Evolutionary conservation across 1,140 invertebrate genomes (phyloP), one percentile per base, ranked within the genome.

Genomic region (Planococcus citri): DNA sequence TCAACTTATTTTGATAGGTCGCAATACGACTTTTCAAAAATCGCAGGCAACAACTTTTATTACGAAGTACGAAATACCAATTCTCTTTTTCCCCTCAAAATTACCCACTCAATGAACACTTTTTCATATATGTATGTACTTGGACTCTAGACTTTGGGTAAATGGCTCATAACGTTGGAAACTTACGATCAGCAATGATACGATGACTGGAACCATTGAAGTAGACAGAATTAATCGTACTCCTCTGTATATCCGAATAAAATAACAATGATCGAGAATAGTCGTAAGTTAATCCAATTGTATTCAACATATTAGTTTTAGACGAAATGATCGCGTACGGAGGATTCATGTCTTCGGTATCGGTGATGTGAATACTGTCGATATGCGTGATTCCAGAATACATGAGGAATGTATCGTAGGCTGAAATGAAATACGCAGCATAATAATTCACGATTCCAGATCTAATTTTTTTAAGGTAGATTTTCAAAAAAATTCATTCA

Each of bases 201-300:
- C 78, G 78, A 76, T 91, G 87, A 1, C 83, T 81, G 14, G 82
- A 83, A 51, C 91, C 91, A 80, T 94, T 90, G 78, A 93, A 94
- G 76, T 83, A 82, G n/a, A 93, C 90, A 51, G 83, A 81, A 77
- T 90, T 90, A 72, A 95, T 92, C 68, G 88, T 87, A 64, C 89
- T 89, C 71, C 85, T 79, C 75, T 92, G 89, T 73, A 94, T 92
- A 77, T 94, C 92, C 0, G 91, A 93, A 79, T 91, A 95, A 79
- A 90, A 94, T 21, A 94, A 78, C 60, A 84, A 78, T 69, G 86
- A 79, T 1, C 79, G 79, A 70, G 80, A 79, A 76, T 91, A 92
- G 79, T 93, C 89, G 78, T 87, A 91, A 1, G 88, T 83, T 6
- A 95, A 80, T 27, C 88, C 90, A 74, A 94, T 92, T 2, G 90